Evolutionary conservation across 2,888 invertebrate genomes (phyloP).

Genomic region (Dichetophora obliterata): DNA sequence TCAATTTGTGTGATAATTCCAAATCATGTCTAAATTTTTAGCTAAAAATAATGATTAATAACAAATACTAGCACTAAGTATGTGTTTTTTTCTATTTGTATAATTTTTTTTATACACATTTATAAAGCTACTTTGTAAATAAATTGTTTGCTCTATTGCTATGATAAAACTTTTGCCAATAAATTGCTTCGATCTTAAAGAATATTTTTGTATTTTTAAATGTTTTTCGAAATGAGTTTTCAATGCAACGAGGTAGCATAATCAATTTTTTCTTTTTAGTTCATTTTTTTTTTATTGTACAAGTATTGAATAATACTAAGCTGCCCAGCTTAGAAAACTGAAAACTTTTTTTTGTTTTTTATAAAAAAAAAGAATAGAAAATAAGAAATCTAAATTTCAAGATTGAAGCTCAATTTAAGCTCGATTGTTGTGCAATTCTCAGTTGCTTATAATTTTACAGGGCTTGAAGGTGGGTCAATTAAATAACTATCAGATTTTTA

Average conservation of each 20-base stretch:
- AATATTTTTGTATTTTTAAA: slow-evolving; percentile 46
- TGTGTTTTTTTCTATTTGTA: background rate
- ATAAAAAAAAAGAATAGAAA: background rate
- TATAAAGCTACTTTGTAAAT: slow-evolving; percentile 23
- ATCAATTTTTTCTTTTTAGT: background rate
- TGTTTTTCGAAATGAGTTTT: slow-evolving; percentile 43
- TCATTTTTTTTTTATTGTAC: too few species aligned
- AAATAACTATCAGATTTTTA: too few species aligned
- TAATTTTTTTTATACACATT: slow-evolving; percentile 9
- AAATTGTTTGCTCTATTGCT: slow-evolving; percentile 11
- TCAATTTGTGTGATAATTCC: too few species aligned
- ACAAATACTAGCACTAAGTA: slow-evolving; percentile 1
- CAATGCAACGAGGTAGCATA: slow-evolving; percentile 54
- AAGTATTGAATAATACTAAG: too few species aligned
- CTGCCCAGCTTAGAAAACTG: too few species aligned
- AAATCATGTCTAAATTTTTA: background rate
- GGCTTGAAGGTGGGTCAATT: too few species aligned
- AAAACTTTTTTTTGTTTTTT: too few species aligned
- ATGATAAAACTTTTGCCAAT: background rate
- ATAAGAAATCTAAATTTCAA: background rate
- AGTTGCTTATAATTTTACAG: too few species aligned
- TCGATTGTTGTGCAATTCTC: too few species aligned
- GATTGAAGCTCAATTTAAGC: too few species aligned
- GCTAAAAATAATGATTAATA: background rate
- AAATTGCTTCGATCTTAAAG: slow-evolving; percentile 17